Conservation (phyloP, 2,797 vertebrate species). For the Nasua narica region DNA sequence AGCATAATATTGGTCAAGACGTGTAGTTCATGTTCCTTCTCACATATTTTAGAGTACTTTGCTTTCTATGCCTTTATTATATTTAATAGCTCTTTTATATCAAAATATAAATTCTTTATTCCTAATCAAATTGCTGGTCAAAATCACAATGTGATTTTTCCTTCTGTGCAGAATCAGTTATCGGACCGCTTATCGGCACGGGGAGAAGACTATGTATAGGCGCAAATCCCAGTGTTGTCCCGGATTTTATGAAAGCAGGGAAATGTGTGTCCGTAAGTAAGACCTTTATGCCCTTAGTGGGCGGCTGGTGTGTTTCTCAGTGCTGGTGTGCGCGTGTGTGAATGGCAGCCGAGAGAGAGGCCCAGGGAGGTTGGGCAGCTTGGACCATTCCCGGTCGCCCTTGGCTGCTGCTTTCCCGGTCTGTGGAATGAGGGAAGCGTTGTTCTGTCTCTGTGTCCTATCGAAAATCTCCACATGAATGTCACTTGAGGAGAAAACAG, state of each 20-base stretch:
- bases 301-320: background rate
- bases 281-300: background rate
- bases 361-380: background rate
- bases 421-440: background rate
- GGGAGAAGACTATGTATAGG: conserved; percentile 96
- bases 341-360: background rate
- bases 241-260: conserved; percentile 93
- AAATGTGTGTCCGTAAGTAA: conserved; percentile 95
- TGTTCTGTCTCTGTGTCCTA: background rate
- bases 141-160: conserved; percentile 34
- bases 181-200: conserved; percentile 92
- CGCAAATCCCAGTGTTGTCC: conserved; percentile 97
- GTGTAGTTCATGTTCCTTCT: background rate
- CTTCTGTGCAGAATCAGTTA: conserved; percentile 91
- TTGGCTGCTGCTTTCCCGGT: background rate
- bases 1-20: background rate
- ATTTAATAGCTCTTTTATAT: background rate
- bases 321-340: background rate
- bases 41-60: conserved; percentile 20
- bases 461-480: background rate
- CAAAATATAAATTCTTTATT: background rate
- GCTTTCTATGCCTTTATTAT: background rate
- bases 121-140: background rate
- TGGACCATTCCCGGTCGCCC: background rate
- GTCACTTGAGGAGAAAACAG: background rate